These are phyloP conservation scores for Planococcus citri DNA, from an alignment of 1,140 invertebrate genomes.

Conservation along the genomic window DNA sequence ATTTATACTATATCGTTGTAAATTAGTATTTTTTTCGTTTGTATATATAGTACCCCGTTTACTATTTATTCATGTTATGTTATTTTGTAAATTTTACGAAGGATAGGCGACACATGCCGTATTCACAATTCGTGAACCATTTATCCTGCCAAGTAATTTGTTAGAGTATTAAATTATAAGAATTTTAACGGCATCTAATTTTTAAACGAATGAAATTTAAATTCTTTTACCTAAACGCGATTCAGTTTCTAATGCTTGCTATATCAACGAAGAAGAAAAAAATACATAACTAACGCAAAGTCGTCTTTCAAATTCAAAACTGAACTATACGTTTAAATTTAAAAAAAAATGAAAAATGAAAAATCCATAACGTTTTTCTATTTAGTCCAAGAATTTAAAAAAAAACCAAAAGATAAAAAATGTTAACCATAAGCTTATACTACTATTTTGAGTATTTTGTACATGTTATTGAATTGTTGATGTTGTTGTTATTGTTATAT, in stretches of 20 bases:
- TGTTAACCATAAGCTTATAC: slow-evolving; percentile 17
- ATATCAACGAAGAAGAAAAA: background rate
- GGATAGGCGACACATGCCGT: background rate
- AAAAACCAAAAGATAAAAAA: slow-evolving; percentile 5
- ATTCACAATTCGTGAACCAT: background rate
- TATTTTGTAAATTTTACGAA: background rate
- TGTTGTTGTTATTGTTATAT: slow-evolving; percentile 20
- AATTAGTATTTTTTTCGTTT: background rate
- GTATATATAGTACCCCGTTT: background rate
- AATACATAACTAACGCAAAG: background rate
- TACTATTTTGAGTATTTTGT: slow-evolving; percentile 19
- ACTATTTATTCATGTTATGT: background rate
- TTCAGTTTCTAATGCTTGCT: background rate
- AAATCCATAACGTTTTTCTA: too few species aligned
- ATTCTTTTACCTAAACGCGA: background rate
- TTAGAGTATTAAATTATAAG: background rate
- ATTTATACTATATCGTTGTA: background rate
- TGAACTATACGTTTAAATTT: too few species aligned
- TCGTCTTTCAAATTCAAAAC: background rate
- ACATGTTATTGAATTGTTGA: slow-evolving; percentile 19
- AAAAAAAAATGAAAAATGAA: background rate
- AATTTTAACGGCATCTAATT: background rate
- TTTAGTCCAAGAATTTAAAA: slow-evolving; percentile 1
- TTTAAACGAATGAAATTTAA: background rate
- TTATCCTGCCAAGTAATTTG: background rate